Conservation (phyloP, 92 coral and sea anemone species). For the Scolanthus callimorphus region DNA sequence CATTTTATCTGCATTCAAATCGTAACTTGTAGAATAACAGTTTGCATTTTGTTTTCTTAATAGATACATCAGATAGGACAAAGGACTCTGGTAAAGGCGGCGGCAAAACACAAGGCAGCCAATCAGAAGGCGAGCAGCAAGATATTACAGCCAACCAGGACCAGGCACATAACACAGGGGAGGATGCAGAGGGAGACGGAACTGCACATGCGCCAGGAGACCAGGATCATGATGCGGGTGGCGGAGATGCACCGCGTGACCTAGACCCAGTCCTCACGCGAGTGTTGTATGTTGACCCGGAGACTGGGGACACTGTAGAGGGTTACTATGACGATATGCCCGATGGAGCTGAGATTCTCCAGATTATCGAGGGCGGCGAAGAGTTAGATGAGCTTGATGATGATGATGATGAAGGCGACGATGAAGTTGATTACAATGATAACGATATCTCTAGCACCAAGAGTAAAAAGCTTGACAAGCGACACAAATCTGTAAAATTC, state of each 20-base stretch:
- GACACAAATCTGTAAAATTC: slow-evolving; percentile 20
- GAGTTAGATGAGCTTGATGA: slow-evolving; percentile 11
- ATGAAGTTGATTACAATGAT: background rate
- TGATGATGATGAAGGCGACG: background rate
- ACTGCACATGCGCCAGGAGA: background rate
- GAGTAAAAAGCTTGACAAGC: background rate
- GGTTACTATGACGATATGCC: slow-evolving; percentile 55
- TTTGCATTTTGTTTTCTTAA: too few relatives aligned
- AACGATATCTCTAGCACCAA: too few relatives aligned
- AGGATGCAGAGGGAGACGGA: background rate
- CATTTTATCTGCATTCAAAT: too few relatives aligned
- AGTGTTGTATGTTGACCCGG: slow-evolving; percentile 60
- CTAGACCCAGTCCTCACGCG: slow-evolving; percentile 17
- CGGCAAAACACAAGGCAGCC: background rate
- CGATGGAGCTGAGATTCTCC: slow-evolving; percentile 50
- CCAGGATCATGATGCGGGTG: background rate
- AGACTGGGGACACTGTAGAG: slow-evolving; percentile 53
- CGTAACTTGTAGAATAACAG: too few relatives aligned
- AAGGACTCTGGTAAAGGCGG: too few relatives aligned
- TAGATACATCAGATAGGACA: too few relatives aligned
- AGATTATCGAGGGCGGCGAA: slow-evolving; percentile 27
- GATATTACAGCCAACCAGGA: too few relatives aligned
- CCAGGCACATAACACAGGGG: background rate
- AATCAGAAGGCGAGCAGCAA: background rate
- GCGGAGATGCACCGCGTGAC: background rate